Evolutionary conservation across 2,113 vertebrate species (phyloP), one percentile per base, ranked within the genome.

Genomic region (Mellivora capensis): DNA sequence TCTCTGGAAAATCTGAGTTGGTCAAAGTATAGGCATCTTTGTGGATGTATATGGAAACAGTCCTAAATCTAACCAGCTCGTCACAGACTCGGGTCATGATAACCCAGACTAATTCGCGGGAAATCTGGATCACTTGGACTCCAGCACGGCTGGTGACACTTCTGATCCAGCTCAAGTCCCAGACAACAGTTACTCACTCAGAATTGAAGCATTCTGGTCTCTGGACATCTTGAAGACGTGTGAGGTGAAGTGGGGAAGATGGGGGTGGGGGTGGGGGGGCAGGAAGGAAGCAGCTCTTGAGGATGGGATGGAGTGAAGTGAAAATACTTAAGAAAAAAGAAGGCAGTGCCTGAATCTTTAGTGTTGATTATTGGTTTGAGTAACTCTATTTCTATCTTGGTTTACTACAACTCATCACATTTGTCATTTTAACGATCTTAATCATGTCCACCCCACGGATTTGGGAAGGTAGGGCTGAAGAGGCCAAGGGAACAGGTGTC

Each of bases 401-500:
- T 64, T 96, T 84, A 82, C 23, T 47, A 52, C 44, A 72, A 54
- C 25, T 61, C 11, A 77, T 37, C 39, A 21, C 31, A 61, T 47
- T 64, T 77, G 25, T 76, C 39, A 93, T 34, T 88, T 85, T 64
- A 95, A 85, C 21, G 23, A 71, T 49, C 81, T 69, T 71, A 34
- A 44, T 81, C 71, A 81, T 17, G 72, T 79, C 31, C 27, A 82
- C 14, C 15, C 39, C 42, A 14, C 37, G 59, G 34, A 42, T 82
- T 10, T 59, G 84, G 89, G 34, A 87, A 52, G 29, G 34, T 4
- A 81, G 52, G 34, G 54, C 27, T 85, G 29, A 79, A 47, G 67
- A 95, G 10, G 57, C 42, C 47, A 67, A 88, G n/a, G 23, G n/a
- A 87, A 31, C 2, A 8, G 17, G 59, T 76, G 57, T 49, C 54